Percentiles rank a stretch among this genome's conserved stretches.
Conservation (phyloP, 2,888 invertebrate species). For the Amitus sp. region DNA sequence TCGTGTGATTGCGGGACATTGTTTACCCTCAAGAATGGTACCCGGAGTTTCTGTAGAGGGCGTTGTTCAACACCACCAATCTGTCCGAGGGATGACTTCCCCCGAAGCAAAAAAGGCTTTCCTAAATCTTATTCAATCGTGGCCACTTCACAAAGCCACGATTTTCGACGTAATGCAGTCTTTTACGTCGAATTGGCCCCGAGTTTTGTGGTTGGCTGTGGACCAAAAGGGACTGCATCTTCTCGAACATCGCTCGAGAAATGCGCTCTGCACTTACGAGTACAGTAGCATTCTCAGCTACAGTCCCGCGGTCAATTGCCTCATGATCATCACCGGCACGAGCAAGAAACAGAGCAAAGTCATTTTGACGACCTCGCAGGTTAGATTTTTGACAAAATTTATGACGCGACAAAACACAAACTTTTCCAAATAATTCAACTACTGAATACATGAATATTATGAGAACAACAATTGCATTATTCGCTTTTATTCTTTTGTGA, state of each 20-base stretch:
- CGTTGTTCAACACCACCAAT: constrained; percentile 91
- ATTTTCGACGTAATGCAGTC: constrained; percentile 97
- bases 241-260: constrained; percentile 87
- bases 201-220: constrained; percentile 91
- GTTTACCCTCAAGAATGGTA: constrained; percentile 85
- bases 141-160: constrained; percentile 93
- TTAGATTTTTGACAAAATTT: constrained; percentile 63
- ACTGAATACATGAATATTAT: no score
- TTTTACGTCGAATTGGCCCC: constrained; percentile 95
- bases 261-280: constrained; percentile 90
- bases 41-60: constrained; percentile 83
- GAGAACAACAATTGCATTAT: no score
- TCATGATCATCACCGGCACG: constrained; percentile 92
- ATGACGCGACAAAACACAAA: no score
- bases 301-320: constrained; percentile 89
- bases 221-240: constrained; percentile 93
- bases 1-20: constrained; percentile 79
- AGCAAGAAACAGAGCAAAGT: constrained; percentile 94
- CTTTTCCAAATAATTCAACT: no score
- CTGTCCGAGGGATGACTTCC: constrained; percentile 85
- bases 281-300: constrained; percentile 90
- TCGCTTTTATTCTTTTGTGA: no score
- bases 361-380: constrained; percentile 92
- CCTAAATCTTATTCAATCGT: constrained; percentile 90
- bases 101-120: constrained; percentile 92